Percentiles rank a stretch among this genome's conserved stretches.
Conservation (phyloP, 2,888 invertebrate genomes). For the Anaspis maculata region DNA sequence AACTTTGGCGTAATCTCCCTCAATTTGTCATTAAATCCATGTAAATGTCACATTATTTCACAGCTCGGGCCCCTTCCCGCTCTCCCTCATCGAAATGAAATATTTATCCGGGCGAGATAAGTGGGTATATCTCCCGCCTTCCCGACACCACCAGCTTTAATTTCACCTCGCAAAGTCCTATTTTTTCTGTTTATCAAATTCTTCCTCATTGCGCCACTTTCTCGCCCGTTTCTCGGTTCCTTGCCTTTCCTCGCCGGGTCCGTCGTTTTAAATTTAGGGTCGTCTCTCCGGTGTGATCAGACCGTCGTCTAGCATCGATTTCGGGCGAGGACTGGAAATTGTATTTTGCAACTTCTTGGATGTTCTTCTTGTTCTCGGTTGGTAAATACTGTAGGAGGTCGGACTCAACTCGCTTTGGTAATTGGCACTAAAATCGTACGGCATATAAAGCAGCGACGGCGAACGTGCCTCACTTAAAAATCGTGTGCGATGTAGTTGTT, state of each 20-base stretch:
- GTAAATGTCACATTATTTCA: conserved; percentile 15
- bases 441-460: conserved; percentile 11
- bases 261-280: no score
- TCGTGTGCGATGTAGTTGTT: conserved; percentile 2
- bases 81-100: no score
- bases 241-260: no score
- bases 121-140: no score
- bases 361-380: conserved; percentile 10
- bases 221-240: no score
- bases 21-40: conserved; percentile 18
- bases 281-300: no score
- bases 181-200: no score
- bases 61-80: no score
- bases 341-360: conserved; percentile 11
- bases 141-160: no score
- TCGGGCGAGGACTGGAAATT: conserved; percentile 7
- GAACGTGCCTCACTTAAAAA: conserved; percentile 9
- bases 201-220: no score
- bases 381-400: conserved; percentile 12
- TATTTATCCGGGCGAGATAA: no score
- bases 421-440: conserved; percentile 14
- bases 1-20: conserved; percentile 14
- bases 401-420: conserved; percentile 9
- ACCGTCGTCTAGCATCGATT: conserved; percentile 10
- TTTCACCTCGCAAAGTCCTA: no score